Evolutionary conservation across 2,113 vertebrate species (phyloP).

Genomic region (Poeciliopsis retropinna): DNA sequence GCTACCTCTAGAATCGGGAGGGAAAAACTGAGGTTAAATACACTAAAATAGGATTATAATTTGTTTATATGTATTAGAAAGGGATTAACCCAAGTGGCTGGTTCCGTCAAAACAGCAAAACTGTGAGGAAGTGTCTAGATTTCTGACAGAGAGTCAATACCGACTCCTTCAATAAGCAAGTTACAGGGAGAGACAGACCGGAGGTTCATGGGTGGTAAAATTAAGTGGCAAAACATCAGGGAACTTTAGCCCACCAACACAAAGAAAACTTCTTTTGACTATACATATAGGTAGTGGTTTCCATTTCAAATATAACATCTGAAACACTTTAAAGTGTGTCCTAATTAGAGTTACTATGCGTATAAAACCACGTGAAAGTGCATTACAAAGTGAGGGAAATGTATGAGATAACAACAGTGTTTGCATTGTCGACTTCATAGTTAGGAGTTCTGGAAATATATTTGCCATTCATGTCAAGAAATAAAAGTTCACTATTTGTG

Average conservation of each 20-base stretch:
- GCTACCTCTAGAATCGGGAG: slow-evolving; percentile 68
- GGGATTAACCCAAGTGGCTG: slow-evolving; percentile 33
- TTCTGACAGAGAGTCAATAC: slow-evolving; percentile 21
- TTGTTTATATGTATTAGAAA: slow-evolving; percentile 29
- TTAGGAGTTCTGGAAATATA: slow-evolving; percentile 62
- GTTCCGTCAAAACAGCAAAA: slow-evolving; percentile 40
- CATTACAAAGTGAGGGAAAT: slow-evolving; percentile 66
- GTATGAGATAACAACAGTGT: slow-evolving; percentile 59
- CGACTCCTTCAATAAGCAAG: slow-evolving; percentile 36
- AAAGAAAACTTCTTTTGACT: slow-evolving; percentile 36
- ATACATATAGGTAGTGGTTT: slow-evolving; percentile 66
- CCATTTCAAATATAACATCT: slow-evolving; percentile 50
- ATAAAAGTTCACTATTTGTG: slow-evolving; percentile 70
- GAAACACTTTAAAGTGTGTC: slow-evolving; percentile 45
- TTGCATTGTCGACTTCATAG: slow-evolving; percentile 61
- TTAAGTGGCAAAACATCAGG: slow-evolving; percentile 57
- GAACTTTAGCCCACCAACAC: slow-evolving; percentile 36
- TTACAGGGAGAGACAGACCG: slow-evolving; percentile 24
- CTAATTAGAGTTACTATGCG: slow-evolving; percentile 51
- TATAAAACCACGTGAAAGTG: slow-evolving; percentile 74
- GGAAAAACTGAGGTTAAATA: slow-evolving; percentile 53
- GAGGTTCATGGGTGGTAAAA: slow-evolving; percentile 48
- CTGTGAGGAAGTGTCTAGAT: not conserved
- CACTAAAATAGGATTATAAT: slow-evolving; percentile 47
- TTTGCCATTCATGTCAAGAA: slow-evolving; percentile 71